Conservation (phyloP, 2,888 invertebrate species). For the Amphipoea lucens region DNA sequence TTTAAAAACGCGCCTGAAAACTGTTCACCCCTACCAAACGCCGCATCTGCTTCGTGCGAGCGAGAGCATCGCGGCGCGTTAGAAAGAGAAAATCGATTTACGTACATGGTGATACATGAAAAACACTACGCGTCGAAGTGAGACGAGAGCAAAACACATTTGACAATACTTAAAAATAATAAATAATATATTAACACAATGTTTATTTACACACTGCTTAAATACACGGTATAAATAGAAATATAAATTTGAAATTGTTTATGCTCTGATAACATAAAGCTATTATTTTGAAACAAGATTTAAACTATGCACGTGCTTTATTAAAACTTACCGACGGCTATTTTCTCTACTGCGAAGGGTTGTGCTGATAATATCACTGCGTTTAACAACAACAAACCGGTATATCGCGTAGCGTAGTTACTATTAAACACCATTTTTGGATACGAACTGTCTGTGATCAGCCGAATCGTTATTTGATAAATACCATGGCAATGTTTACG, state of each 20-base stretch:
- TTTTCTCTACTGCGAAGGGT: constrained; percentile 85
- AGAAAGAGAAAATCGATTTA: constrained; percentile 79
- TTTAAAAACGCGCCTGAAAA: constrained; percentile 65
- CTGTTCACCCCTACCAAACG: constrained; percentile 62
- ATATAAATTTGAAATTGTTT: not conserved
- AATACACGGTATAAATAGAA: not conserved
- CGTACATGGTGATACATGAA: constrained; percentile 65
- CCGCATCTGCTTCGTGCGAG: constrained; percentile 66
- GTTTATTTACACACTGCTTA: not conserved
- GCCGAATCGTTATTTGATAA: constrained; percentile 30
- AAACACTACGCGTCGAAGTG: constrained; percentile 72
- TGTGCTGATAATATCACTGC: constrained; percentile 80
- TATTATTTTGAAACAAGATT: constrained; percentile 16
- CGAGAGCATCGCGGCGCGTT: constrained; percentile 69
- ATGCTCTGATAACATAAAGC: constrained; percentile 7
- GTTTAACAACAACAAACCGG: constrained; percentile 81
- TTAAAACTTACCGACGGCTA: constrained; percentile 86
- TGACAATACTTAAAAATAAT: constrained; percentile 32
- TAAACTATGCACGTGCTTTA: constrained; percentile 19
- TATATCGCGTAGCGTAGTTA: constrained; percentile 65
- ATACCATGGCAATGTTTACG: constrained; percentile 57
- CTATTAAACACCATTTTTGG: constrained; percentile 72
- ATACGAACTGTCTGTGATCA: constrained; percentile 15
- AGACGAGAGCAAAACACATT: constrained; percentile 75
- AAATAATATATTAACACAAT: constrained; percentile 26